Conservation (phyloP, 2,113 vertebrate genomes). For the Maylandia zebra region DNA sequence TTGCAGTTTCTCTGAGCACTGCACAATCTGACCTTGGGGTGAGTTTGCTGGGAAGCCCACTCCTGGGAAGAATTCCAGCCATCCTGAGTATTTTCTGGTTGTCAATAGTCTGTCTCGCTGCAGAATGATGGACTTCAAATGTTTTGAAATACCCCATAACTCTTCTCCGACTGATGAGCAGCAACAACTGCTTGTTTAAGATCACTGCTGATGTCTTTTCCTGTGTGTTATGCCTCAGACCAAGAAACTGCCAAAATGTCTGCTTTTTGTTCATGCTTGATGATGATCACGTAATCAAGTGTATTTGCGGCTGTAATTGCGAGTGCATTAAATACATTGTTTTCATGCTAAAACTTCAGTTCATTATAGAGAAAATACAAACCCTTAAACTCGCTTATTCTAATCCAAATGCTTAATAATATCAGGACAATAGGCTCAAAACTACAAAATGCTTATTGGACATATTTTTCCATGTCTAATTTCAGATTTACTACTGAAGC, state of each 20-base stretch:
- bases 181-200: neutral
- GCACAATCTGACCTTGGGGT: neutral
- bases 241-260: neutral
- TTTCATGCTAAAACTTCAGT: neutral
- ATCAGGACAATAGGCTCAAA: neutral
- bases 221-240: fast-evolving
- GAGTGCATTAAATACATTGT: neutral
- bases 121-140: neutral
- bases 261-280: neutral
- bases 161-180: neutral
- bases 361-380: neutral
- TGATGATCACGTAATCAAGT: neutral
- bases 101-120: neutral
- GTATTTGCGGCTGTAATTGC: fast-evolving
- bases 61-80: neutral
- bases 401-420: neutral
- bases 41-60: neutral
- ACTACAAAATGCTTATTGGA: neutral
- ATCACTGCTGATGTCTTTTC: neutral
- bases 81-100: neutral
- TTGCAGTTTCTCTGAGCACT: neutral
- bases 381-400: neutral
- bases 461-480: neutral
- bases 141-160: neutral
- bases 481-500: neutral